Evolutionary conservation across 23 tunicate genomes (phyloP).

Genomic region (Oikopleura dioica): DNA sequence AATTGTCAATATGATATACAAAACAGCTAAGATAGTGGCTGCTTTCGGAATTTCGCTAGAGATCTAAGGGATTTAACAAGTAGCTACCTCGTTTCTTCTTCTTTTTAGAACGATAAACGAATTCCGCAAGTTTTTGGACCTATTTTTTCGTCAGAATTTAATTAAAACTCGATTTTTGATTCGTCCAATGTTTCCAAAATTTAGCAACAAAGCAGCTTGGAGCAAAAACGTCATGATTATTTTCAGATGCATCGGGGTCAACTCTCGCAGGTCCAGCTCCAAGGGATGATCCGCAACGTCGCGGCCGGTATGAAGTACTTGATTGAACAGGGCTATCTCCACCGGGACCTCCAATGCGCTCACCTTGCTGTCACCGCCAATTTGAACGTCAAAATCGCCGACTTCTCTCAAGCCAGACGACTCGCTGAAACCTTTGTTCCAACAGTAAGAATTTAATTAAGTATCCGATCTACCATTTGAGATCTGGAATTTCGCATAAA

Average conservation of each 20-base stretch:
- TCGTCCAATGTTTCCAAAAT: too few species aligned
- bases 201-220: too few species aligned
- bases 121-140: too few species aligned
- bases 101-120: too few species aligned
- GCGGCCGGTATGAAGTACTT: slow-evolving; percentile 88
- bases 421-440: slow-evolving; percentile 65
- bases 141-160: too few species aligned
- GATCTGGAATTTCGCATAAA: neutral
- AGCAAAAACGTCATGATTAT: too few species aligned
- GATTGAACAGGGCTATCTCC: slow-evolving; percentile 88
- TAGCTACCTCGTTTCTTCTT: too few species aligned
- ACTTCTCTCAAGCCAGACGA: slow-evolving; percentile 68
- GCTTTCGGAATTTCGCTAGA: too few species aligned
- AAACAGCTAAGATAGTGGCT: too few species aligned
- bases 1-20: too few species aligned
- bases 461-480: neutral
- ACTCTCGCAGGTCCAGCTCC: slow-evolving; percentile 40
- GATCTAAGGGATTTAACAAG: too few species aligned
- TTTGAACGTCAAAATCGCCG: slow-evolving; percentile 82
- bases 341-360: slow-evolving; percentile 69
- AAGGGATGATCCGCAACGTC: slow-evolving; percentile 80
- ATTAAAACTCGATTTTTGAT: too few species aligned
- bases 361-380: slow-evolving; percentile 56
- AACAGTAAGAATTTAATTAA: slow-evolving; percentile 22
- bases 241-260: slow-evolving; percentile 55